Conservation (phyloP, 2,113 vertebrate species). For the Dolichotis patagonum region DNA sequence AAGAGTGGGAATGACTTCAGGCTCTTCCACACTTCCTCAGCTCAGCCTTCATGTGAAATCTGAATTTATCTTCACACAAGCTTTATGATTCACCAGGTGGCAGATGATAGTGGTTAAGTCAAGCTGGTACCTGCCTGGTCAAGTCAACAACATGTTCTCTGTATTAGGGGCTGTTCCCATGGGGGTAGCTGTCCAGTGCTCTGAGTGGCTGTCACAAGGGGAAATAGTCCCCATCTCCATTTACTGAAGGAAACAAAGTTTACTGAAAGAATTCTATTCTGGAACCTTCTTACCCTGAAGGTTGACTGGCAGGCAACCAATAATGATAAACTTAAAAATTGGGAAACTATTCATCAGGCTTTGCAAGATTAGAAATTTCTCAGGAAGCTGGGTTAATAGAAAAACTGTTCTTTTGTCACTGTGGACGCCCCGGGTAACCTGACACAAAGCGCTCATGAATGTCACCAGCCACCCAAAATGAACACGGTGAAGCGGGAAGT, state of each 20-base stretch:
- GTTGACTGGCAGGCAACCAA: background rate
- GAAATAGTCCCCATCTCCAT: background rate
- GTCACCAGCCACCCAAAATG: constrained; percentile 9
- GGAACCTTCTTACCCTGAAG: background rate
- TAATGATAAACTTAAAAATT: background rate
- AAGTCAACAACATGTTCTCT: background rate
- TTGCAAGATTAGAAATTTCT: constrained; percentile 10
- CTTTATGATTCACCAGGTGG: background rate
- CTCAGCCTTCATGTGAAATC: background rate
- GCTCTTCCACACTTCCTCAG: background rate
- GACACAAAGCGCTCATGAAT: constrained; percentile 7
- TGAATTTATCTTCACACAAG: background rate
- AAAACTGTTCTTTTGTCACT: background rate
- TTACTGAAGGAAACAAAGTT: background rate
- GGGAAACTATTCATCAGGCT: background rate
- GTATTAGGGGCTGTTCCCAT: background rate
- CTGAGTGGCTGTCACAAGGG: background rate
- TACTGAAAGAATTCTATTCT: background rate
- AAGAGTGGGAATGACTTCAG: background rate
- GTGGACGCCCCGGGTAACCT: constrained; percentile 3
- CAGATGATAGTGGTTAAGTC: background rate
- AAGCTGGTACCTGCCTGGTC: background rate
- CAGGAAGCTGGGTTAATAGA: background rate
- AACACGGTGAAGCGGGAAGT: background rate
- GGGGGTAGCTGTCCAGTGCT: background rate